Evolutionary conservation across 2,888 invertebrate genomes (phyloP).

Genomic region (Harpagoxenus sublaevis): DNA sequence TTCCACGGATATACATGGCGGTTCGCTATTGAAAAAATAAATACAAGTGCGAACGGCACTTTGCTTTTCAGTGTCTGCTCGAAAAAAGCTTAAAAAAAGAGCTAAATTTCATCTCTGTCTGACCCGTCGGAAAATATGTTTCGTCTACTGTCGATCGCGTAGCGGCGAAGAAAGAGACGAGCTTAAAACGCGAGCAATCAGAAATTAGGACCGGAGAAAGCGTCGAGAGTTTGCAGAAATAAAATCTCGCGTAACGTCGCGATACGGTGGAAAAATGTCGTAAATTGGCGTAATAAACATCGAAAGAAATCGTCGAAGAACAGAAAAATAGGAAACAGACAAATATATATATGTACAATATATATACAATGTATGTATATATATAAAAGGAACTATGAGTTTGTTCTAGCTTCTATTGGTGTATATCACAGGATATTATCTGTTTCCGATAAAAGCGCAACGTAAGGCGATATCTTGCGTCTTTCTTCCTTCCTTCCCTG

Average conservation of each 20-base stretch:
- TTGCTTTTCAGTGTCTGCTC: neutral
- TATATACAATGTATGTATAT: neutral
- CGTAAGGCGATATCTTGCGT: constrained; percentile 54
- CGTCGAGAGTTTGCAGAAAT: neutral
- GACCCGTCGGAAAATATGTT: constrained; percentile 4
- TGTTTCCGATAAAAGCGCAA: constrained; percentile 75
- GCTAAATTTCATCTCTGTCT: neutral
- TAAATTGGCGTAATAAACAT: constrained; percentile 71
- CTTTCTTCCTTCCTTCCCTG: constrained; percentile 12
- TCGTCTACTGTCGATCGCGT: constrained; percentile 13
- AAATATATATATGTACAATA: constrained; percentile 7
- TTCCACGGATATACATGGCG: constrained; percentile 6
- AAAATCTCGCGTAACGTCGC: constrained; percentile 6
- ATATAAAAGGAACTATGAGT: constrained; percentile 18
- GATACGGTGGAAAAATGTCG: constrained; percentile 62
- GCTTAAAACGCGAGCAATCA: constrained; percentile 3
- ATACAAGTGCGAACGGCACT: constrained; percentile 14
- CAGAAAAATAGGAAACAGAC: constrained; percentile 39
- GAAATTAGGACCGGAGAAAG: neutral
- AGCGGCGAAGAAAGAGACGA: neutral
- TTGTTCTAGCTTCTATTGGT: constrained; percentile 38
- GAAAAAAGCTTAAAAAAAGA: constrained; percentile 10
- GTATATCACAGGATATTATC: constrained; percentile 70
- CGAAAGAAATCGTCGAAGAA: constrained; percentile 25
- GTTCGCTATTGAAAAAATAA: constrained; percentile 28